Evolutionary conservation across 1,140 invertebrate species (phyloP).

Genomic region (Ceratina calcarata): DNA sequence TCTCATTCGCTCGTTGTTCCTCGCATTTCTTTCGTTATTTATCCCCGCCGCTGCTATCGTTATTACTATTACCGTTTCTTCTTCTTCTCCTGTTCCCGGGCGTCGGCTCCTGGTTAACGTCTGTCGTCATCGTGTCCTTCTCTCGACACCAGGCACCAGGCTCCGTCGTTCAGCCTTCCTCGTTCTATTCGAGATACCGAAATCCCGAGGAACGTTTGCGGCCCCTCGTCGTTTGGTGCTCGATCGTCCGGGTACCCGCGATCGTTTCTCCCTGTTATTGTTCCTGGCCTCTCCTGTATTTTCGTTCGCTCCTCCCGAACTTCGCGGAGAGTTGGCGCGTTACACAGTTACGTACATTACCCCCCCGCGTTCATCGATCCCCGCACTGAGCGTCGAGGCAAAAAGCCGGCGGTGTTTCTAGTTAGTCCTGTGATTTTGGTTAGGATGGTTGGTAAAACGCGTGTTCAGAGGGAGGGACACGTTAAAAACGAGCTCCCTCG

Average conservation of each 20-base stretch:
- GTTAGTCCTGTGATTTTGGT: conserved; percentile 81
- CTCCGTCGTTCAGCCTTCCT: conserved; percentile 1
- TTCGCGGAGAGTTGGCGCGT: background rate
- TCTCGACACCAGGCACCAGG: conserved; percentile 1
- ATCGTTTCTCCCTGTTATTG: conserved; percentile 20
- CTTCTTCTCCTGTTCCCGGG: too few species aligned
- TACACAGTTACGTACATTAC: conserved; percentile 2
- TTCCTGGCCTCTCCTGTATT: conserved; percentile 43
- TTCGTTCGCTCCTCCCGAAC: conserved; percentile 18
- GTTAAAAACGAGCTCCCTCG: conserved; percentile 79
- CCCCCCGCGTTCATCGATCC: conserved; percentile 38
- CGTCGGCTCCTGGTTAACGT: conserved; percentile 7
- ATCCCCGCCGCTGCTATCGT: background rate
- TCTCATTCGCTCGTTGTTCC: conserved; percentile 37
- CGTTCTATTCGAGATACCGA: background rate
- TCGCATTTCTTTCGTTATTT: conserved; percentile 49
- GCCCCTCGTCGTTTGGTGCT: conserved; percentile 3
- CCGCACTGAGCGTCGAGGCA: conserved; percentile 61
- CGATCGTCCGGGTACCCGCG: background rate
- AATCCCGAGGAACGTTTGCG: conserved; percentile 26
- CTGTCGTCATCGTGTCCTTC: conserved; percentile 22
- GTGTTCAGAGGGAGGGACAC: conserved; percentile 77
- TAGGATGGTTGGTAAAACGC: conserved; percentile 75
- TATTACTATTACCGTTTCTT: background rate
- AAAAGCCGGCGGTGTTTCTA: conserved; percentile 74